phyloP scores from a whole-genome alignment of 2,113 vertebrate species.

The Chlorodrepanis virens region DNA sequence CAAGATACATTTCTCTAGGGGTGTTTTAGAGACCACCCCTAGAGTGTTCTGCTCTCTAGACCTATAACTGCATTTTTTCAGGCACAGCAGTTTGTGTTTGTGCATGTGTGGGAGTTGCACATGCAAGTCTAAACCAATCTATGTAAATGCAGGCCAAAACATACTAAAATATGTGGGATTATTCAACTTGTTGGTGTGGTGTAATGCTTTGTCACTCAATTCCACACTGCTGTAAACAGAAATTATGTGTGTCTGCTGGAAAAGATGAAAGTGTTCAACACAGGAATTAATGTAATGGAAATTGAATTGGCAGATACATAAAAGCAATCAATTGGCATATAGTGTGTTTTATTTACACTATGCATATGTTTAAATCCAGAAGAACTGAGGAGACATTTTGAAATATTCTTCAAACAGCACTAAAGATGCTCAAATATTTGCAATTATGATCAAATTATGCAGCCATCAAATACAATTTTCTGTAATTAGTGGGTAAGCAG shows the following conservation, averaged over 20 bases:
- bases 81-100: background rate
- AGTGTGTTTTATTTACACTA: conserved; percentile 5
- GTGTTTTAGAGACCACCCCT: background rate
- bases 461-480: conserved; percentile 58
- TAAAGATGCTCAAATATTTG: conserved; percentile 45
- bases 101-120: background rate
- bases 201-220: background rate
- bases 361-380: conserved; percentile 5
- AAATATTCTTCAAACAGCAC: conserved; percentile 4
- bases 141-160: background rate
- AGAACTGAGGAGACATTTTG: conserved; percentile 7
- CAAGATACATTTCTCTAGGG: background rate
- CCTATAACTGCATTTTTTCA: background rate
- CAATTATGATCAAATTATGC: conserved; percentile 46
- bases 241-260: background rate
- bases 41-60: background rate
- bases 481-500: conserved; percentile 47
- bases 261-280: background rate
- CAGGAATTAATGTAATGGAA: background rate
- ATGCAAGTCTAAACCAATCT: background rate
- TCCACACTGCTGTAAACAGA: background rate
- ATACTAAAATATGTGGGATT: background rate
- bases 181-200: background rate
- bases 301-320: background rate
- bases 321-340: background rate